phyloP scores from a whole-genome alignment of 2,888 invertebrate species.

The Taphrorychus bicolor region DNA sequence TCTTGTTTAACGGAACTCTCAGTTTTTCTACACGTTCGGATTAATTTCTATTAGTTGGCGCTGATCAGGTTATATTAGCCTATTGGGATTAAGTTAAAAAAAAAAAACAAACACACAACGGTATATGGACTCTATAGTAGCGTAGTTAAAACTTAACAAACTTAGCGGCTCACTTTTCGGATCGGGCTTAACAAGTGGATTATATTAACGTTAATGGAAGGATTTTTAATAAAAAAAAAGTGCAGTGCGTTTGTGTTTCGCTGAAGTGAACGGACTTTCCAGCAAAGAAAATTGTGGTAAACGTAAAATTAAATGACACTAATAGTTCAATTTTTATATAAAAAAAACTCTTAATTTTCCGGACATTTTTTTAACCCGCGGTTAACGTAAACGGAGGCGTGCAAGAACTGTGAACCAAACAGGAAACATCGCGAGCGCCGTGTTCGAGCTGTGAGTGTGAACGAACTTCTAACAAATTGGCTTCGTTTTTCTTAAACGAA shows the following conservation, averaged over 20 bases:
- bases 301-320: conserved; percentile 34
- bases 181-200: conserved; percentile 53
- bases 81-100: conserved; percentile 4
- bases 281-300: conserved; percentile 49
- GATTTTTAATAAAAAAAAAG: conserved; percentile 49
- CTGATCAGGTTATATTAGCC: conserved; percentile 30
- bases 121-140: conserved; percentile 58
- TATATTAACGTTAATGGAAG: conserved; percentile 44
- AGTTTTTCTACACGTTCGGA: conserved; percentile 31
- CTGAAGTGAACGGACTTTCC: conserved; percentile 54
- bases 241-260: conserved; percentile 57
- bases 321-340: conserved; percentile 31
- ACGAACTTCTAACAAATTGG: conserved; percentile 36
- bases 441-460: conserved; percentile 28
- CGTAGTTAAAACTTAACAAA: conserved; percentile 54
- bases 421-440: conserved; percentile 35
- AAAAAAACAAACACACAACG: conserved; percentile 48
- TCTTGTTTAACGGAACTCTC: conserved; percentile 24
- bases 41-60: conserved; percentile 28
- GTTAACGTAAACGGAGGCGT: conserved; percentile 26
- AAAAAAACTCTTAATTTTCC: conserved; percentile 34
- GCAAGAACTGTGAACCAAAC: conserved; percentile 28
- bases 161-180: conserved; percentile 59
- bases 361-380: conserved; percentile 34
- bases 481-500: conserved; percentile 28